Conservation (phyloP, 1,140 invertebrate species). For the Drosophila bocqueti region DNA sequence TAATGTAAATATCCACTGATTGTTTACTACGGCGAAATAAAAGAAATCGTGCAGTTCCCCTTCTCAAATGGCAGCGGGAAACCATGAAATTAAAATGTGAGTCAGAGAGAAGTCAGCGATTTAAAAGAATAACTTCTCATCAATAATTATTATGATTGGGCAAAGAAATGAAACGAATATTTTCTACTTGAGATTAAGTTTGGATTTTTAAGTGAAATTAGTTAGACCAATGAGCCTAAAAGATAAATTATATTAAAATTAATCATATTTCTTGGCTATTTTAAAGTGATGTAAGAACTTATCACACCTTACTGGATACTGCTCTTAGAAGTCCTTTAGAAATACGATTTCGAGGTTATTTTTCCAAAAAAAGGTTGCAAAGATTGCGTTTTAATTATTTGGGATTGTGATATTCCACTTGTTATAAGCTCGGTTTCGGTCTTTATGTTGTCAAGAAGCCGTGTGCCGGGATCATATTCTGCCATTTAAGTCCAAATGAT, state of each 20-base stretch:
- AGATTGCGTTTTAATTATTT: not conserved
- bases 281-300: not conserved
- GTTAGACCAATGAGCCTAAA: not conserved
- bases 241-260: no score
- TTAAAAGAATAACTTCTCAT: conserved; percentile 8
- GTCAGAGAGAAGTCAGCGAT: conserved; percentile 20
- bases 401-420: not conserved
- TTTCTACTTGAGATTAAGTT: not conserved
- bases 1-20: conserved; percentile 32
- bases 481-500: conserved; percentile 30
- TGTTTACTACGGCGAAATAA: conserved; percentile 33
- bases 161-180: not conserved
- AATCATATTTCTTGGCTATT: not conserved
- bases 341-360: not conserved
- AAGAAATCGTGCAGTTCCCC: conserved; percentile 34
- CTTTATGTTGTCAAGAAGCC: conserved; percentile 27
- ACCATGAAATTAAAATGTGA: conserved; percentile 16
- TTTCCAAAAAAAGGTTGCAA: not conserved
- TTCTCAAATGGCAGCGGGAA: conserved; percentile 33
- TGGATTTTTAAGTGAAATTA: not conserved
- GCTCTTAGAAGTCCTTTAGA: not conserved
- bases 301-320: not conserved
- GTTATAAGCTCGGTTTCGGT: conserved; percentile 4
- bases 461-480: conserved; percentile 25
- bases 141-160: not conserved